These are phyloP conservation scores for Galeruca laticollis DNA, from an alignment of 2,888 invertebrate genomes.

Conservation along the genomic window DNA sequence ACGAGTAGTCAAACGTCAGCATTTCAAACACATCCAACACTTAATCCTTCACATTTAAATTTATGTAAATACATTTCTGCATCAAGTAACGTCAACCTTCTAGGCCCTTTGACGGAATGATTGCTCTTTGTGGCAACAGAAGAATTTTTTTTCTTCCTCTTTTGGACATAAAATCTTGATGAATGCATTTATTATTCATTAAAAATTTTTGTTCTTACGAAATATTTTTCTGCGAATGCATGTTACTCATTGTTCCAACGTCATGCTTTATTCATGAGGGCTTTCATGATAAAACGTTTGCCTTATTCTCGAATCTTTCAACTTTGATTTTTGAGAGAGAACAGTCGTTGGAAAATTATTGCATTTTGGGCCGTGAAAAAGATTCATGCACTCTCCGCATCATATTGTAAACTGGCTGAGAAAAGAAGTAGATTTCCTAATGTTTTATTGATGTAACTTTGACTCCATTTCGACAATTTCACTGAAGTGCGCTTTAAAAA, in stretches of 20 bases:
- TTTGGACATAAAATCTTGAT: too few species aligned
- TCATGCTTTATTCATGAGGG: slow-evolving; percentile 33
- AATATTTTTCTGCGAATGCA: slow-evolving; percentile 10
- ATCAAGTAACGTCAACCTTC: not conserved
- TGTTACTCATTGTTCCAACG: slow-evolving; percentile 38
- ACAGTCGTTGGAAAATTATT: slow-evolving; percentile 23
- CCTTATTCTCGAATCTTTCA: slow-evolving; percentile 28
- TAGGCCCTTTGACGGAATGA: not conserved
- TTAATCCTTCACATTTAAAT: not conserved
- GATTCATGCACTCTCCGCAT: slow-evolving; percentile 13
- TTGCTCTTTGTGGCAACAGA: not conserved
- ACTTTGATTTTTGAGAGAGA: slow-evolving; percentile 23
- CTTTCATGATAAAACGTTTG: slow-evolving; percentile 34
- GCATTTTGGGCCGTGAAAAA: slow-evolving; percentile 18
- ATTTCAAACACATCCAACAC: too few species aligned
- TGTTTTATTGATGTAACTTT: slow-evolving; percentile 4
- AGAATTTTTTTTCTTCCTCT: not conserved
- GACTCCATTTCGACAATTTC: not conserved
- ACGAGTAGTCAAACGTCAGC: too few species aligned
- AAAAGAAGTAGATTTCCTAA: slow-evolving; percentile 1
- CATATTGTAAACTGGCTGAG: slow-evolving; percentile 11
- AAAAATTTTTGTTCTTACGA: not conserved
- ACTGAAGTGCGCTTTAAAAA: not conserved
- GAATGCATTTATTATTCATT: slow-evolving; percentile 50
- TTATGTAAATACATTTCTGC: not conserved